phyloP scores from a whole-genome alignment of 2,113 vertebrate genomes.

The Daboia siamensis region DNA sequence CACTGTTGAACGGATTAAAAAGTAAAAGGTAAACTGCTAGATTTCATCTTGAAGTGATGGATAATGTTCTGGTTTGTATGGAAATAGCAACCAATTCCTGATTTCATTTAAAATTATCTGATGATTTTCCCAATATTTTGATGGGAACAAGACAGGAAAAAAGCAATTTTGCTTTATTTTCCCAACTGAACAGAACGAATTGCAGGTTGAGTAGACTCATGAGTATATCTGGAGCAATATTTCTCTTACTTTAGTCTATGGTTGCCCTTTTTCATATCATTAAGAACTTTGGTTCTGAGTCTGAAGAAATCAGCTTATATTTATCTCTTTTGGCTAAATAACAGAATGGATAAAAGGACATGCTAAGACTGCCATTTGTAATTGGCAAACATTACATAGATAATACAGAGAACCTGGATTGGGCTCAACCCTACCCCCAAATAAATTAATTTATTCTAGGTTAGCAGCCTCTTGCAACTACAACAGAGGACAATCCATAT shows the following conservation, averaged over 20 bases:
- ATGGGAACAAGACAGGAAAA: background rate
- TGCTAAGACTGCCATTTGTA: background rate
- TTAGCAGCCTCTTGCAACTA: background rate
- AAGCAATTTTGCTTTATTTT: constrained; percentile 11
- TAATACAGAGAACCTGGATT: background rate
- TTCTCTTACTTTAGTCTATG: background rate
- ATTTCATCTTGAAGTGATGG: background rate
- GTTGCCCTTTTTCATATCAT: background rate
- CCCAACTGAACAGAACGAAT: background rate
- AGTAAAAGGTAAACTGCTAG: constrained; percentile 8
- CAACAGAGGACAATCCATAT: background rate
- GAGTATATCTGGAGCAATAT: background rate
- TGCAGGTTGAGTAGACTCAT: background rate
- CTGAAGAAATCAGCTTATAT: background rate
- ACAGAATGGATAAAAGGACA: background rate
- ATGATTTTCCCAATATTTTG: background rate
- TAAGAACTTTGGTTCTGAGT: background rate
- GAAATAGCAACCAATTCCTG: accelerated
- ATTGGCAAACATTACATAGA: background rate
- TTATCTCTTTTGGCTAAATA: background rate
- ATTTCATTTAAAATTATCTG: constrained; percentile 18
- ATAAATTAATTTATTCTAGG: background rate
- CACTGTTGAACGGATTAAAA: background rate
- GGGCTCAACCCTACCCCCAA: too few species aligned
- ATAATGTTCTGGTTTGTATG: background rate